Conservation (phyloP, 1,140 invertebrate genomes). For the Drosophila nigrodunni region DNA sequence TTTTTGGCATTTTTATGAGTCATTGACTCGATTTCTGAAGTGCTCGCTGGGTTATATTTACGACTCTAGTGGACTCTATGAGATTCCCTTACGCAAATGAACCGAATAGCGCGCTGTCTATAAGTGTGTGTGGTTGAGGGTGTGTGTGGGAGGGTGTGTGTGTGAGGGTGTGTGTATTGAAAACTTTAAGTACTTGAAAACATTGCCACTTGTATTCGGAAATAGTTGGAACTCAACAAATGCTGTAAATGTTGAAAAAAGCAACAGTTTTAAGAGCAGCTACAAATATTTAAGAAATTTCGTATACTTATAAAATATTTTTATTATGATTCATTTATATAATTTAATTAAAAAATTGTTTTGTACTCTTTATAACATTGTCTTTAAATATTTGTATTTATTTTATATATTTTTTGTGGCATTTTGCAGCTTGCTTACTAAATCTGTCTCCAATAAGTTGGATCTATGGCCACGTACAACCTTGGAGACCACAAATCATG, state of each 20-base stretch:
- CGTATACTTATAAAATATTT: no score
- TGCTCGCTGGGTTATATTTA: slow-evolving; percentile 53
- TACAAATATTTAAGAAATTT: no score
- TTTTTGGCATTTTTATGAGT: slow-evolving; percentile 83
- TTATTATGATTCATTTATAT: no score
- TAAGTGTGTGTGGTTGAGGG: neutral
- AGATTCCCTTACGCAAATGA: slow-evolving; percentile 67
- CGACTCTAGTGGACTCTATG: slow-evolving; percentile 48
- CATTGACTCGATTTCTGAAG: slow-evolving; percentile 79
- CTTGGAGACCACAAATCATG: slow-evolving; percentile 49
- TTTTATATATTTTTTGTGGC: no score
- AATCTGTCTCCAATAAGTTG: neutral
- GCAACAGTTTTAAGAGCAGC: no score
- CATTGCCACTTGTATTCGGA: slow-evolving; percentile 18
- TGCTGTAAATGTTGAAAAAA: no score
- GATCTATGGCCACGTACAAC: slow-evolving; percentile 8
- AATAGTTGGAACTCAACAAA: neutral
- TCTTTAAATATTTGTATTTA: no score
- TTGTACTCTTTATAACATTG: no score
- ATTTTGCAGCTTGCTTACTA: neutral
- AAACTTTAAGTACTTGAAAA: slow-evolving; percentile 35
- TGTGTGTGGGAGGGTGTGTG: neutral
- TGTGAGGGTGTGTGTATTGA: neutral
- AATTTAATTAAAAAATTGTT: no score
- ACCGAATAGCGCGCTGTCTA: slow-evolving; percentile 12